Conservation (phyloP, 2,113 vertebrate species). For the Pandion haliaetus region DNA sequence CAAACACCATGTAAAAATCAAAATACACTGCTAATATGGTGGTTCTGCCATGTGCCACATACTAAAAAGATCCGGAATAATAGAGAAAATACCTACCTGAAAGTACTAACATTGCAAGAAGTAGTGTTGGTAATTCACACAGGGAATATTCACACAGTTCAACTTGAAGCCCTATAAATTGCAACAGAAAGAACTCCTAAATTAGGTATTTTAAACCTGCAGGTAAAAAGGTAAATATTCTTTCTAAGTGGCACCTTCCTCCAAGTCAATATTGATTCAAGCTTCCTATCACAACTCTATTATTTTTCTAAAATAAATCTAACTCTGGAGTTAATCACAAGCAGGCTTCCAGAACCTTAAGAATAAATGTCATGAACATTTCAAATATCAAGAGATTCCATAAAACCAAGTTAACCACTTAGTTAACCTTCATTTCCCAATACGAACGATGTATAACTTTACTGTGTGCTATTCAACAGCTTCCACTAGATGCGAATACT, state of each 20-base stretch:
- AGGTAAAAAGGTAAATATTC: neutral
- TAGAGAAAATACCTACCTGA: neutral
- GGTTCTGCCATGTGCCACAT: neutral
- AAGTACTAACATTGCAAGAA: neutral
- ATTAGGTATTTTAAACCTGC: neutral
- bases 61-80: neutral
- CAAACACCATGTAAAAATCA: neutral
- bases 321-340: neutral
- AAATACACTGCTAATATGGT: neutral
- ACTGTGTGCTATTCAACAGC: neutral
- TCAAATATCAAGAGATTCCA: neutral
- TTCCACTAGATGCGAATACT: neutral
- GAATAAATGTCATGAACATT: neutral
- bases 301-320: neutral
- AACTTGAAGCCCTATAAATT: neutral
- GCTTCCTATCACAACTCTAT: neutral
- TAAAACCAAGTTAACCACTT: neutral
- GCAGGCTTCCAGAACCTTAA: neutral
- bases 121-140: neutral
- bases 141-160: neutral
- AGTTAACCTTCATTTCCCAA: neutral
- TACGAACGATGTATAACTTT: accelerated
- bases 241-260: neutral
- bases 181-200: neutral
- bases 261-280: neutral